Evolutionary conservation across 1,140 invertebrate species (phyloP), one percentile per base, ranked within the genome.

Genomic region (Eumeta japonica): DNA sequence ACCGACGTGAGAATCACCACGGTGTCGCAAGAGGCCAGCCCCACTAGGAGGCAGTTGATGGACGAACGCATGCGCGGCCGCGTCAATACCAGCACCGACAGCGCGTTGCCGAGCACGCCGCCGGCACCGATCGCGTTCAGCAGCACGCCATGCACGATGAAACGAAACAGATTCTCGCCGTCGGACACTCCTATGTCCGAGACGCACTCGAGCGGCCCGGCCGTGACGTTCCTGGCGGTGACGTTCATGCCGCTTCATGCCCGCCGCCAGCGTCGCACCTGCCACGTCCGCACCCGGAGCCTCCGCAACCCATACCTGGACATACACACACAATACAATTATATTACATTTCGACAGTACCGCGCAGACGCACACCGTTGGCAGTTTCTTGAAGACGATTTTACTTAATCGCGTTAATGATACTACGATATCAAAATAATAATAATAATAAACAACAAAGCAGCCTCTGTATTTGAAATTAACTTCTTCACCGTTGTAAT

Each of bases 61-160:
- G 92, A 94, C 5, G 90, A 94, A 48, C 87, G 83, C 93, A 96
- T 96, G 55, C 94, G 91, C 0, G 90, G 92, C 19, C 92, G 80
- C 10, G 87, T 91, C 5, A 97, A 76, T 16, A 97, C 93, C 13
- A 93, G 85, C 77, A 95, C 92, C 1, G 90, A 90, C 11, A 96
- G 85, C 14, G 87, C 78, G 63, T 97, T 97, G 35, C 92, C 92
- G 1, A 96, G 74, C 17, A 97, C 83, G 0, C 94, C 94, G 16
- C 92, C 83, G 0, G 87, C 54, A 32, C 90, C 89, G 10, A 95
- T 83, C 10, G 87, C 58, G 55, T 91, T 91, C 10, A 94, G 78
- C 28, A 94, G 67, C 28, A 96, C 79, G 11, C 92, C 92, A 60
- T 88, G 89, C 16, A 88, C 81, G 56, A 92, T 79, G 72, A 94